Base-by-base conservation (phyloP, 2,888 invertebrate genomes). In the Nebria brevicollis region DNA sequence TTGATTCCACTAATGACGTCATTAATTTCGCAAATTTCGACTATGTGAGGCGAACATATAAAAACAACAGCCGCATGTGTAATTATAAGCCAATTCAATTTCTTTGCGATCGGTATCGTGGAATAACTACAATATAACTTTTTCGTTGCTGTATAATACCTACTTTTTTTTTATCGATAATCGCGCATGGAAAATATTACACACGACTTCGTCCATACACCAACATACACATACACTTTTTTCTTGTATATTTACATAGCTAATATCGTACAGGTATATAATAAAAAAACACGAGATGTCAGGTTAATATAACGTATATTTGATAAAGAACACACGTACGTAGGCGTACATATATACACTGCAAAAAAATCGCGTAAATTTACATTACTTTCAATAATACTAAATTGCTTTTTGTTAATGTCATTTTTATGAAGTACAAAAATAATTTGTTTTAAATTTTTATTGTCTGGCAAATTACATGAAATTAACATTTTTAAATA, bases 261-360 rank as follows among this genome's bases (percentile, higher is more conserved):
- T 70, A 70, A 70, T 70, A 70, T 70, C 34, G 70, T 70, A 70
- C 70, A 70, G 70, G 70, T 34, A 11, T 54, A 54, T 54, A 54
- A 54, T 13, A 70, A 11, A 70, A 8, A 70, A 8, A 15, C 70
- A 70, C 70, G 70, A 26, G 70, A 70, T 70, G 26, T 25, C 70
- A 70, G 4, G 70, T 70, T 13, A 70, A 70, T 54, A 54, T 70
- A 70, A 70, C 70, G 70, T 70, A 34, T 34, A 34, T 26, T 34
- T 34, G 26, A 70, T 70, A 70, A 70, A 70, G 26, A 34, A 34
- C 34, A 34, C 34, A 34, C 34, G 34, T 34, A 34, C 34, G 34
- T 34, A 34, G 34, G 34, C 34, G 34, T 34, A 34, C 34, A 34
- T 34, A 34, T 34, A 34, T 5, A 34, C 34, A 4, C 2, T 34